phyloP scores from a whole-genome alignment of 2,888 invertebrate species.

The Acanthosoma haemorrhoidale region DNA sequence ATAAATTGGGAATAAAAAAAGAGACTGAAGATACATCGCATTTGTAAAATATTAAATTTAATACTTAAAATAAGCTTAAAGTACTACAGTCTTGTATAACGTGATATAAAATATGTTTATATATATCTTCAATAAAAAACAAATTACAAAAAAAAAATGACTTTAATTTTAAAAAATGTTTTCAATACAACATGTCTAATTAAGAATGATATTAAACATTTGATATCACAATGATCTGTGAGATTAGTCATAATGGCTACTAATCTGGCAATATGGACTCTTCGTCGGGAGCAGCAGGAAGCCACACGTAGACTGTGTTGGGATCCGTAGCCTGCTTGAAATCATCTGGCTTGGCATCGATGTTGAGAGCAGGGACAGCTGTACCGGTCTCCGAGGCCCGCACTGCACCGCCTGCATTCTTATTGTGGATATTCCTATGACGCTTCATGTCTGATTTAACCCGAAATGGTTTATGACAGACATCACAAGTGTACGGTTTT shows the following conservation, averaged over 20 bases:
- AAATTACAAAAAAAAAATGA: conserved; percentile 6
- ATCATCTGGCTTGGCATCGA: conserved; percentile 39
- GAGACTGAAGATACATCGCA: too few relatives aligned
- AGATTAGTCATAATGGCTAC: not conserved
- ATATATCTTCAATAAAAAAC: conserved; percentile 14
- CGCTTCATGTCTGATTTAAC: conserved; percentile 77
- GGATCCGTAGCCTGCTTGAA: conserved; percentile 34
- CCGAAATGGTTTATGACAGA: conserved; percentile 76
- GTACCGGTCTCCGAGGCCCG: conserved; percentile 29
- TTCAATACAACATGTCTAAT: not conserved
- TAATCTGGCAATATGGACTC: conserved; percentile 41
- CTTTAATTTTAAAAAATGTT: not conserved
- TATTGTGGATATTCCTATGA: conserved; percentile 65
- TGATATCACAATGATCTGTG: conserved; percentile 6
- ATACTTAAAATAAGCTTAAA: conserved; percentile 21
- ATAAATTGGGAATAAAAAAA: too few relatives aligned
- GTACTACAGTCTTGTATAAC: conserved; percentile 28
- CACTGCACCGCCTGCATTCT: conserved; percentile 30
- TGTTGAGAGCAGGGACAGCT: conserved; percentile 39
- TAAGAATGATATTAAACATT: not conserved
- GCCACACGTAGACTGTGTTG: conserved; percentile 42
- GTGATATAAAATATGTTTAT: conserved; percentile 20
- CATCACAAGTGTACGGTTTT: conserved; percentile 67
- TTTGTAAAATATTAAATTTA: not conserved
- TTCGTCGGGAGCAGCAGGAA: conserved; percentile 38